Base-by-base conservation (phyloP, 2,888 invertebrate species). In the Suillia variegata region DNA sequence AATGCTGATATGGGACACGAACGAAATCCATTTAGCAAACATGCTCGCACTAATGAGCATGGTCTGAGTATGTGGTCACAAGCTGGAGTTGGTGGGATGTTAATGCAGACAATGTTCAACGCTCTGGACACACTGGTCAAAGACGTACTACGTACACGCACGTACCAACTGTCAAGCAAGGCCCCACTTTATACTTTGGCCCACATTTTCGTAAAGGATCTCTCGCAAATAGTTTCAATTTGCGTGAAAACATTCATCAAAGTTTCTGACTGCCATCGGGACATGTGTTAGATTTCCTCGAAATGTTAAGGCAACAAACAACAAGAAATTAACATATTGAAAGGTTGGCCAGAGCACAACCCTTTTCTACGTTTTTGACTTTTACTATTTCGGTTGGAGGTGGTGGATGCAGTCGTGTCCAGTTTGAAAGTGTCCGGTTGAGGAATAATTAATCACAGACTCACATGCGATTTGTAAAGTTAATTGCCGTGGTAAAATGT, bases 371-470 rank as follows among this genome's bases (percentile, higher is more conserved):
- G 20, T n/a, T n/a, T 42, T 48, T 56, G 54, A 54, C 20, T 53
- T 33, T 18, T 20, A 24, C 45, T 54, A 24, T 10, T 6, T 18
- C 18, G 17, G 15, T 55, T 67, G 60, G 73, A 66, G 72, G 70
- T 72, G 71, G 72, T 60, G 73, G 65, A 70, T 72, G 71, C 74
- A 74, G 71, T 70, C 68, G 71, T 73, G 73, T 70, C 71, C 71
- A 58, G 61, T 54, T 54, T 52, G 53, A 59, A n/a, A 67, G 64
- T 71, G 72, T 76, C 73, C 76, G 71, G 75, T 75, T 75, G 70
- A 65, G 70, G 76, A 71, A 77, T 77, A 78, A 78, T 78, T 78
- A 78, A 78, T 78, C 77, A 77, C 71, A 65, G 70, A 59, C 70
- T 70, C 75, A 75, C 74, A 75, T 75, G 75, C 75, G 73, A 78